Evolutionary conservation across 1,140 invertebrate species (phyloP), one percentile per base, ranked within the genome.

Genomic region (Pygmarrhopalites habei): DNA sequence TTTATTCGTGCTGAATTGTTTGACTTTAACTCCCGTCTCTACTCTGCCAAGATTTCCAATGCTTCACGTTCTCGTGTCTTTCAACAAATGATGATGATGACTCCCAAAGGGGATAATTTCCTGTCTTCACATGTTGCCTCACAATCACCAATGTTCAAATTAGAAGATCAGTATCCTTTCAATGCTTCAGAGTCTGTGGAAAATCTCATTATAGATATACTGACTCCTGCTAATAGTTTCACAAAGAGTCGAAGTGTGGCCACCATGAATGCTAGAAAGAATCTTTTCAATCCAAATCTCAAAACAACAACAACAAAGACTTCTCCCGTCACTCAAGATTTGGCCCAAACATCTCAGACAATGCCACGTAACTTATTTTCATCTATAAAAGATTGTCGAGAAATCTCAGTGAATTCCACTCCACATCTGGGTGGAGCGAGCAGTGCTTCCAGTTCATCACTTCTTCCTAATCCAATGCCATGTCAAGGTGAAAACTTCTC

Each of bases 101-200:
- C 47, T 5, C 58, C 58, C 2, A 51, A n/a, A 19, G 23, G 52
- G 12, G 25, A 29, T 5, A 29, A 44, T 23, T 39, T 35, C 15
- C 17, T 21, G 41, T 10, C 57, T 35, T 53, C 28, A 5, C 49
- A 51, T 26, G n/a, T 29, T 26, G 12, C 19, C 10, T 3, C 35
- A 10, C 53, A n/a, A 12, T 56, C 56, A 19, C 35, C 35, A 30
- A 28, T 58, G 41, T 58, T 58, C 23, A 23, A 30, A 28, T 47
- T 60, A 1, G 68, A 67, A 51, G 65, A 70, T 19, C 47, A 65
- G 19, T 70, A 70, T 60, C 68, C 68, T 3, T 70, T 67, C 51
- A 65, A 53, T 25, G 62, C 64, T 26, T 70, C 62, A 19, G 68
- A 70, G 2, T 70, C 68, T 25, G 58, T 66, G 0, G 68, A 66